These are phyloP conservation scores for Euwallacea fornicatus DNA, from an alignment of 1,140 invertebrate genomes.

Conservation along the genomic window DNA sequence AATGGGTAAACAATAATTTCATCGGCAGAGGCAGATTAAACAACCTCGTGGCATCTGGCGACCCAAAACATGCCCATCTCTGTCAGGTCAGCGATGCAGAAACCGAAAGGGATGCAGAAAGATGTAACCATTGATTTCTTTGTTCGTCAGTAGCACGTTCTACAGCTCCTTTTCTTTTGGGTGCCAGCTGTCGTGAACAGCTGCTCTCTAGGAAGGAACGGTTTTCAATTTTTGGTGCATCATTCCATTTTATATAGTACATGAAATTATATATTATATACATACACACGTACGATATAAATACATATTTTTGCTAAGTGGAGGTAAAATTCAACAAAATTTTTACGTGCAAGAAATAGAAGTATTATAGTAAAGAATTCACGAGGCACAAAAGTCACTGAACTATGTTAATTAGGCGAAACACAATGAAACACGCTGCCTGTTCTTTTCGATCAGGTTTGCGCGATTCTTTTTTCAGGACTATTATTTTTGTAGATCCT, in stretches of 20 bases:
- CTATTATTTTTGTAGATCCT: slow-evolving; percentile 29
- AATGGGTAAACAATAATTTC: too few species aligned
- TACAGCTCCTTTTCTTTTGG: not conserved
- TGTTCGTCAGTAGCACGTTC: slow-evolving; percentile 6
- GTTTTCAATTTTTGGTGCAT: too few species aligned
- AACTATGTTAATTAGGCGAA: slow-evolving; percentile 29
- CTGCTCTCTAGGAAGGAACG: not conserved
- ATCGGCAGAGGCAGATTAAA: too few species aligned
- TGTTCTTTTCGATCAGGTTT: slow-evolving; percentile 24
- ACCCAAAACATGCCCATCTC: not conserved
- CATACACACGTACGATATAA: too few species aligned
- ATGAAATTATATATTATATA: too few species aligned
- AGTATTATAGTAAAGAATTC: not conserved
- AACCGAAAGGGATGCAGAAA: slow-evolving; percentile 6
- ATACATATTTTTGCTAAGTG: too few species aligned
- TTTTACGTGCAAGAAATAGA: too few species aligned
- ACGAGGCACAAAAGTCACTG: slow-evolving; percentile 13
- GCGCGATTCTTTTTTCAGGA: slow-evolving; percentile 8
- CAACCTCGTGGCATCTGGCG: too few species aligned
- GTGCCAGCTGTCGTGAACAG: slow-evolving; percentile 4
- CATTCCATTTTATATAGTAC: too few species aligned
- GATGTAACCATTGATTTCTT: slow-evolving; percentile 3
- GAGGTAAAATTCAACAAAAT: too few species aligned
- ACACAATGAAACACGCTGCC: slow-evolving; percentile 22
- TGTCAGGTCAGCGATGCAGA: slow-evolving; percentile 7